Base-by-base conservation (phyloP, 2,888 invertebrate genomes). In the Pyrrhosoma nymphula region DNA sequence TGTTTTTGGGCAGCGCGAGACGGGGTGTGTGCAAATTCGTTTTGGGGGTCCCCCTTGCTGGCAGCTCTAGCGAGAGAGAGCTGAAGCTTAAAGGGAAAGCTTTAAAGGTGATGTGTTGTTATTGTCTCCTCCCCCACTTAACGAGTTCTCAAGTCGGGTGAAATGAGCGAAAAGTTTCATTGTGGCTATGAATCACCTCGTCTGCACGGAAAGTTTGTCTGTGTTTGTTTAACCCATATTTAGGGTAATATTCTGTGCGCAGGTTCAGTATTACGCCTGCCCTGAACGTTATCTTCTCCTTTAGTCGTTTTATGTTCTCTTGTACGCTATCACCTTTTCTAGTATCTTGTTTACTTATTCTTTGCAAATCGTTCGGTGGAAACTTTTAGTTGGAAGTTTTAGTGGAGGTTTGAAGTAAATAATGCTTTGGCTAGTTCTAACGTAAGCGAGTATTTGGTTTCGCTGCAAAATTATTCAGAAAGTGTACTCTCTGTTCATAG, bases 41-140 rank as follows among this genome's bases (percentile, higher is more conserved):
- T 82, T 82, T 82, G 12, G 82, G 82, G 20, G 60, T 20, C 30
- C 18, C 35, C 82, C 82, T 35, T 16, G 35, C 82, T 35, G 14
- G 35, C 30, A 35, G 35, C 69, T 69, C 69, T 47, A 47, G 60
- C 82, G 60, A 20, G 16, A 35, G 82, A 82, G 82, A 82, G 82
- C 1, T 60, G 82, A 35, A 82, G 82, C 35, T 82, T 82, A 82
- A 82, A 82, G 82, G 16, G 82, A 14, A 20, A 35, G 14, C 69
- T 82, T 82, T 82, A 82, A 82, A 82, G 82, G 82, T 35, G 82
- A 82, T 82, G 82, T 82, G 82, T 82, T 82, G 82, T 82, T 82
- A 82, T 82, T 82, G 82, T 82, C 35, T 20, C 20, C 60, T 60
- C 35, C 82, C 26, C 35, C 30, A 82, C 82, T 82, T 82, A 82